Evolutionary conservation across 2,888 invertebrate genomes (phyloP).

Genomic region (Philereme vetulata): DNA sequence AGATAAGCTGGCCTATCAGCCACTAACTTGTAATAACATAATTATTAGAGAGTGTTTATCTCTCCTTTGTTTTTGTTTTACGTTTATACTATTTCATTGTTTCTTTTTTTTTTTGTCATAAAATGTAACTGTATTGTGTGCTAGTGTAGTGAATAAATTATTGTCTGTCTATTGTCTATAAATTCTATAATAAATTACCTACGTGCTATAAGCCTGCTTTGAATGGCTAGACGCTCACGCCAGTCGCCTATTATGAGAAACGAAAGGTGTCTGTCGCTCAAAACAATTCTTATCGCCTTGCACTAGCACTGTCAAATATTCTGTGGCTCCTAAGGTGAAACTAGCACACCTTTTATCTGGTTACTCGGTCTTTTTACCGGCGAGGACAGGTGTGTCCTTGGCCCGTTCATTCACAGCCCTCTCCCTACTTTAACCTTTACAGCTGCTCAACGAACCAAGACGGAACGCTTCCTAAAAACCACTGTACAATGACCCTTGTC

Average conservation of each 20-base stretch:
- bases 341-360: constrained; percentile 33
- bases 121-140: too few species aligned
- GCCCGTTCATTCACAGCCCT: constrained; percentile 59
- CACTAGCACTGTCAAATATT: constrained; percentile 1
- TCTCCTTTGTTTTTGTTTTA: too few species aligned
- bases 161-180: too few species aligned
- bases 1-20: too few species aligned
- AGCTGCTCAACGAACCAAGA: constrained; percentile 59
- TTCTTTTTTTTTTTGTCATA: too few species aligned
- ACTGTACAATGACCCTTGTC: constrained; percentile 50
- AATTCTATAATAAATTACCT: too few species aligned
- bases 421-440: constrained; percentile 52
- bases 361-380: constrained; percentile 48
- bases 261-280: constrained; percentile 43
- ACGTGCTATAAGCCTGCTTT: too few species aligned
- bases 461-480: constrained; percentile 51
- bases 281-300: constrained; percentile 39
- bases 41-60: too few species aligned
- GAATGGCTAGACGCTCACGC: too few species aligned
- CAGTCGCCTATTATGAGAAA: neutral
- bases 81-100: too few species aligned
- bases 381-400: constrained; percentile 52
- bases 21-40: too few species aligned
- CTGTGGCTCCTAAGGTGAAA: constrained; percentile 31
- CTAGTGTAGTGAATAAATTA: too few species aligned